Evolutionary conservation across 2,113 vertebrate genomes (phyloP).

Genomic region (Triplophysa tibetana): DNA sequence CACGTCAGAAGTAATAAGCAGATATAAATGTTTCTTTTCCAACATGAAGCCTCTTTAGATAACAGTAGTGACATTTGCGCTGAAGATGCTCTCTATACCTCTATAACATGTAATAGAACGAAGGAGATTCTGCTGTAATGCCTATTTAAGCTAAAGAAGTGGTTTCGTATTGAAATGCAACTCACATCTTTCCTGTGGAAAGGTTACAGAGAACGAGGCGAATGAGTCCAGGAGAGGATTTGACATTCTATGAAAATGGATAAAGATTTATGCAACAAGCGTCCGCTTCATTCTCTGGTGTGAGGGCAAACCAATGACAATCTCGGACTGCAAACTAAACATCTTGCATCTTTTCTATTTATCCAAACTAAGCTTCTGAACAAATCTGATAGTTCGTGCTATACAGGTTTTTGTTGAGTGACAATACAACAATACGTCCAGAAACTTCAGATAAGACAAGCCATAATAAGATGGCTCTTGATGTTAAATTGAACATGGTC

Average conservation of each 20-base stretch:
- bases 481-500: conserved; percentile 9
- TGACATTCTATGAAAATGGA: conserved; percentile 70
- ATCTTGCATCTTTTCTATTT: conserved; percentile 35
- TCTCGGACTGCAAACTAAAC: conserved; percentile 49
- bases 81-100: not conserved
- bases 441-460: not conserved
- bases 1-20: conserved; percentile 38
- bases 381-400: not conserved
- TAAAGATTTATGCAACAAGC: conserved; percentile 72
- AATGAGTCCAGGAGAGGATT: conserved; percentile 63
- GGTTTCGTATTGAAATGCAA: conserved; percentile 43
- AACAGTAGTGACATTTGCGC: not conserved
- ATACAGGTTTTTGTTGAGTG: not conserved
- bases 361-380: conserved; percentile 57
- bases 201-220: conserved; percentile 59
- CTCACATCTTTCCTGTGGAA: conserved; percentile 60
- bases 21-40: conserved; percentile 42
- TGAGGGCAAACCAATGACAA: conserved; percentile 64
- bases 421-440: conserved; percentile 8
- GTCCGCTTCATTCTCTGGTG: conserved; percentile 54
- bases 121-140: not conserved
- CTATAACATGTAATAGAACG: not conserved
- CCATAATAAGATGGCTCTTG: not conserved
- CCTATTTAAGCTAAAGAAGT: conserved; percentile 5
- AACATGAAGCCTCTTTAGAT: not conserved